Base-by-base conservation (phyloP, 2,113 vertebrate species). In the Sphaerodactylus townsendi region DNA sequence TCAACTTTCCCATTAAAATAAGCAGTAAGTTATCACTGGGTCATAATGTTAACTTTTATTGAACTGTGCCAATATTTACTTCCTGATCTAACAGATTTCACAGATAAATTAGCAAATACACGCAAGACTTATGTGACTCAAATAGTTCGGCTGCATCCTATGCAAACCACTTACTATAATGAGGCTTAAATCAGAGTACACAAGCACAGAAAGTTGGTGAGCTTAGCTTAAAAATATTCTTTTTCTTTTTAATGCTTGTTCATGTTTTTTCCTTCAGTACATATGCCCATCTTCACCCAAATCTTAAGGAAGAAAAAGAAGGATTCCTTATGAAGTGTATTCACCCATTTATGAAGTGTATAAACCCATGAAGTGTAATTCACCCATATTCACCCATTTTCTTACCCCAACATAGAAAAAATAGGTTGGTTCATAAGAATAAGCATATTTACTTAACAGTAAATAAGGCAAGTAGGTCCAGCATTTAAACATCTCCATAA, bases 371-470 rank as follows among this genome's bases (percentile, higher is more conserved):
- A n/a, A n/a, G n/a, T n/a, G n/a, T n/a, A n/a, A n/a, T n/a, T n/a
- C n/a, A n/a, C n/a, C n/a, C n/a, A n/a, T n/a, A n/a, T 96, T 96
- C 94, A 96, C 96, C 97, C 93, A 92, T 96, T 97, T 97, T 95
- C 93, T 94, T 89, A 89, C 92, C 95, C 91, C 95, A 96, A 95
- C 95, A 86, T 91, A 95, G 90, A 93, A 78, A 91, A 95, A 83
- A 93, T 94, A 93, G 93, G 93, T 93, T 91, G 89, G 89, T 91
- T 92, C 92, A 91, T 83, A 93, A 89, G 92, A 94, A 95, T 88
- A 95, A 82, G 89, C 83, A 66, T 85, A 80, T 92, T 88, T 89
- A 79, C 85, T 83, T 81, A 91, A 93, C 92, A 94, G 77, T 84
- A 95, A 76, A 93, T n/a, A 86, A 83, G 82, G 71, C 81, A 87